Evolutionary conservation across 2,797 vertebrate genomes (phyloP), one percentile per base, ranked within the genome.

Genomic region (Aulostomus chinensis): DNA sequence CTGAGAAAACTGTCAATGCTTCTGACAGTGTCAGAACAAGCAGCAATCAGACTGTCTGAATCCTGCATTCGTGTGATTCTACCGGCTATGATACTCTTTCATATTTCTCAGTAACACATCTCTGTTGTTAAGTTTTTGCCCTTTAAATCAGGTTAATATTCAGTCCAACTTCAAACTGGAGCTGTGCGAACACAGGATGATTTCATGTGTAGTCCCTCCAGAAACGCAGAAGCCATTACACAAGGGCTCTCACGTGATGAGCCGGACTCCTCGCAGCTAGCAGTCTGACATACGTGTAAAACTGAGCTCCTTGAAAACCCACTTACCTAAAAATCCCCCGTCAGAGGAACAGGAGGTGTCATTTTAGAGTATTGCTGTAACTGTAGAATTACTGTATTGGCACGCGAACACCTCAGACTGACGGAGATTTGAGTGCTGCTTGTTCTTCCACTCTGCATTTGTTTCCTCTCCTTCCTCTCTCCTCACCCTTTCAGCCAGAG

Each of bases 401-500:
- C 53, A 33, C 39, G 38, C 52, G n/a, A n/a, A n/a, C n/a, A n/a
- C 31, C 15, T 33, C 8, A 32, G 29, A 32, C 52, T 40, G 71
- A 77, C 55, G 50, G 53, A 74, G 64, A 74, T 73, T 73, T 60
- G 66, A 73, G 48, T 37, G 7, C 41, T 16, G 55, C 48, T 57
- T 66, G n/a, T n/a, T n/a, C n/a, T n/a, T n/a, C n/a, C n/a, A n/a
- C n/a, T n/a, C n/a, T n/a, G n/a, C n/a, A n/a, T n/a, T n/a, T n/a
- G n/a, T n/a, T n/a, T n/a, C n/a, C 38, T 21, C 41, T 30, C 48
- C 15, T 5, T 39, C 48, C 48, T 24, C 49, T 34, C 59, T 69
- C 74, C 41, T 70, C 73, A 68, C 69, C 58, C 62, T 43, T 73
- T 78, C 75, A 83, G 67, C 62, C 56, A 33, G 36, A 76, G 65